Evolutionary conservation across 2,888 invertebrate species (phyloP).

Genomic region (Noctuana brunneofusca): DNA sequence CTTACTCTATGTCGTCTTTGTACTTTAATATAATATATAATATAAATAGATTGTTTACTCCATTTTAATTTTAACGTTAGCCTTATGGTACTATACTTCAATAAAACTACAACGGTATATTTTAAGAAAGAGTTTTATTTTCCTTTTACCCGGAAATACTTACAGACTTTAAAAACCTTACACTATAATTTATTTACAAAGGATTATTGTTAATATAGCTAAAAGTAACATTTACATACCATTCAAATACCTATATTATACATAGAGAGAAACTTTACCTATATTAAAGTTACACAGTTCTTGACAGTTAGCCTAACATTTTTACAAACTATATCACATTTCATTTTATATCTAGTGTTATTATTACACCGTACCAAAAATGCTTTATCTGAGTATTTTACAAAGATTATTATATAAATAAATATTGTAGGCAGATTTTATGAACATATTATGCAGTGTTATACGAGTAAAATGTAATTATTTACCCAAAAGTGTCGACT

Average conservation of each 20-base stretch:
- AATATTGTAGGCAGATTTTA: constrained; percentile 36
- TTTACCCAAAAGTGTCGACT: constrained; percentile 37
- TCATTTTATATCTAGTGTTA: constrained; percentile 68
- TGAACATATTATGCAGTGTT: constrained; percentile 35
- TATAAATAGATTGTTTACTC: too few relatives aligned
- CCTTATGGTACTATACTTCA: not conserved
- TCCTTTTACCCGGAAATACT: constrained; percentile 74
- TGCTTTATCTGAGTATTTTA: constrained; percentile 37
- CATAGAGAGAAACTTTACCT: constrained; percentile 53
- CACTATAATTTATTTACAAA: constrained; percentile 76
- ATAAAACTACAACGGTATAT: constrained; percentile 38
- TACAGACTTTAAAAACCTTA: constrained; percentile 82
- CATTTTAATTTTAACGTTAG: not conserved
- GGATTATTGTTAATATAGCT: constrained; percentile 53
- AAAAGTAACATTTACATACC: constrained; percentile 64
- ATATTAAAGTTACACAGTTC: constrained; percentile 60
- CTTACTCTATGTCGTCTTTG: too few relatives aligned
- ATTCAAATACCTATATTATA: constrained; percentile 55
- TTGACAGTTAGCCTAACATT: constrained; percentile 69
- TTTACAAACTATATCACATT: constrained; percentile 83
- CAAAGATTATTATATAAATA: constrained; percentile 37
- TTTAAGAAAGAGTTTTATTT: constrained; percentile 79
- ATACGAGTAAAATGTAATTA: constrained; percentile 25
- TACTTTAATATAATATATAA: too few relatives aligned
- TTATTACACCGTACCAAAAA: constrained; percentile 35